Conservation (phyloP, 2,888 invertebrate genomes). For the Conchocele bisecta region DNA sequence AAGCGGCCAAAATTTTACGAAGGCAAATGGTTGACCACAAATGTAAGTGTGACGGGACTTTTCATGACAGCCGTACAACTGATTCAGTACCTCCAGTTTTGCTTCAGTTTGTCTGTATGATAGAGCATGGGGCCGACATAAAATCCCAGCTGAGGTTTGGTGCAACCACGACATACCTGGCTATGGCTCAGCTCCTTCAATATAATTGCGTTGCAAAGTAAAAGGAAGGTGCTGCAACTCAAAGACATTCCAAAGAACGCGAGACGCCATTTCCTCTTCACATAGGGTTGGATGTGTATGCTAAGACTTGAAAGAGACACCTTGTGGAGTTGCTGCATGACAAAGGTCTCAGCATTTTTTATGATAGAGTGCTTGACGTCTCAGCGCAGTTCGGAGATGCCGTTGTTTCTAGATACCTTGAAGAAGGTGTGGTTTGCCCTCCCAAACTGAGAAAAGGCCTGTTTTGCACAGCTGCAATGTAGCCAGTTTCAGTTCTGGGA, state of each 20-base stretch:
- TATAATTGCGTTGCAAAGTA: slow-evolving; percentile 30
- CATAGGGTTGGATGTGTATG: slow-evolving; percentile 27
- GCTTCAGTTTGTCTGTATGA: neutral
- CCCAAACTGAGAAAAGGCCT: slow-evolving; percentile 38
- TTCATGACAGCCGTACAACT: slow-evolving; percentile 14
- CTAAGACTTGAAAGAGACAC: slow-evolving; percentile 2
- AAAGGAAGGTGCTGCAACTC: neutral
- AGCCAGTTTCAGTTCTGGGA: no score
- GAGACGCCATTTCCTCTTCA: slow-evolving; percentile 38
- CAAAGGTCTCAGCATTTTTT: slow-evolving; percentile 59
- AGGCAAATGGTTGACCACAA: slow-evolving; percentile 5
- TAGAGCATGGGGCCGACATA: slow-evolving; percentile 7
- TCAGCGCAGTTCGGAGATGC: slow-evolving; percentile 53
- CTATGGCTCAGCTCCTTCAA: slow-evolving; percentile 24
- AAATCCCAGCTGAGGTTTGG: neutral
- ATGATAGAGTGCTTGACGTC: slow-evolving; percentile 64
- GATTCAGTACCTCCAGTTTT: slow-evolving; percentile 18
- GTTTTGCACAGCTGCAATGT: slow-evolving; percentile 60
- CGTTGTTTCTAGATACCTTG: slow-evolving; percentile 35
- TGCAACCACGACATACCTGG: slow-evolving; percentile 1
- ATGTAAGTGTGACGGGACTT: slow-evolving; percentile 4
- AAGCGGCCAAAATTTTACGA: neutral
- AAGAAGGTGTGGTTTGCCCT: slow-evolving; percentile 53
- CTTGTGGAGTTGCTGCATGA: slow-evolving; percentile 41
- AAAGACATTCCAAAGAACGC: slow-evolving; percentile 25